Base-by-base conservation (phyloP, 2,113 vertebrate species). In the Nibea coibor region DNA sequence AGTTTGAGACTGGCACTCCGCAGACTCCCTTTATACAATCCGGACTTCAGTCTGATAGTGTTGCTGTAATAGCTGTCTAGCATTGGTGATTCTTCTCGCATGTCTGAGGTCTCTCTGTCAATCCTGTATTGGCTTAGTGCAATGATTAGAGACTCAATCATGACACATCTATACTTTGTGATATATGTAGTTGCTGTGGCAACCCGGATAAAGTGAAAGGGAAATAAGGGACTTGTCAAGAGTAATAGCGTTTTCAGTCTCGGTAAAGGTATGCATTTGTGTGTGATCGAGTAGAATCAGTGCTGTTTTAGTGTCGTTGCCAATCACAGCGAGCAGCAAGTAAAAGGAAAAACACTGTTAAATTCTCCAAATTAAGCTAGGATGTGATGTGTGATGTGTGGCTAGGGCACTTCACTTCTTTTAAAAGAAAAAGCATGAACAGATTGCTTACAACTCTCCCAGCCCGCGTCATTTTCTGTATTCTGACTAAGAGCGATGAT, bases 131-230 rank as follows among this genome's bases (percentile, higher is more conserved):
- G 84, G 76, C 71, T 81, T 65, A 57, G 62, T 65, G 72, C 72
- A 70, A 48, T 22, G 39, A 84, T 87, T 88, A 86, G 72, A 88
- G 75, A 50, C 77, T 74, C 82, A 81, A 73, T 87, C 75, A 42
- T 24, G 69, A 63, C 48, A 77, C 64, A 85, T 80, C 57, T 78
- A 39, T 76, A 68, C 53, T 75, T 69, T 72, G 19, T 73, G 72
- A 75, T 59, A 74, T 79, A 83, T 70, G 22, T 47, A 58, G 81
- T 81, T 79, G 67, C 77, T 58, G 48, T 79, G 73, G 75, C 48
- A 84, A 88, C 81, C 53, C 66, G 47, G 50, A 80, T 82, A 79
- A 5, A 28, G 15, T 42, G 54, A 72, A 81, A 12, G 68, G 68
- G 65, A 47, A 72, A 78, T 47, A 63, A 12, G 51, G 69, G 57